Conservation (phyloP, 2,797 vertebrate genomes). For the Labeo calbasu region DNA sequence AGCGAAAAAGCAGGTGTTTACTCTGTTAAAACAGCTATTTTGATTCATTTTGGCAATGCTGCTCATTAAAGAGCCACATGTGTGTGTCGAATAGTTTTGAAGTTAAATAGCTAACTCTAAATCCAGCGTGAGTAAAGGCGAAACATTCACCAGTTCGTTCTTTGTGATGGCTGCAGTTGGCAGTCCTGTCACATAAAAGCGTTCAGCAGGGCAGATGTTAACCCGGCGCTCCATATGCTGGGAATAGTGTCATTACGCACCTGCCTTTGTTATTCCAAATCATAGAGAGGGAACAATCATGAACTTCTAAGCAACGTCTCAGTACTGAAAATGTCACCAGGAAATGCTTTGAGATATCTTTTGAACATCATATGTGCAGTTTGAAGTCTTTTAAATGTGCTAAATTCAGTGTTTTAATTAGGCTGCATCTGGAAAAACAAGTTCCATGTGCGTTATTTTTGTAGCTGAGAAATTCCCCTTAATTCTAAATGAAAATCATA, state of each 20-base stretch:
- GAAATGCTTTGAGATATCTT: neutral
- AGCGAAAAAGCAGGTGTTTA: neutral
- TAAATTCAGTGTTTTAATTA: neutral
- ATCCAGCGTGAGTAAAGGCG: neutral
- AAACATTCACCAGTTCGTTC: neutral
- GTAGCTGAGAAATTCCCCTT: neutral
- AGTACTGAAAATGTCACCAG: neutral
- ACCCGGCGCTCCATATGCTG: neutral
- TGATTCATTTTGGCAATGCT: neutral
- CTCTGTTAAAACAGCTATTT: neutral
- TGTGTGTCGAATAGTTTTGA: neutral
- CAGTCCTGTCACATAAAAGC: constrained; percentile 21
- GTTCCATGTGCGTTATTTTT: neutral
- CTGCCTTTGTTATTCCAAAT: constrained; percentile 19
- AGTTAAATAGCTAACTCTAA: neutral
- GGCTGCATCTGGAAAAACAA: neutral
- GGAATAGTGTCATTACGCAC: neutral
- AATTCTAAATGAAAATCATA: neutral
- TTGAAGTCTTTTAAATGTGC: neutral
- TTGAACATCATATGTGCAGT: neutral
- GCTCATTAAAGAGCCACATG: neutral
- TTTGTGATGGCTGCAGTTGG: neutral
- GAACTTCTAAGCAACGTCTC: neutral
- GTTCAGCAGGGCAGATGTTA: constrained; percentile 12
- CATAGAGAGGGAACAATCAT: neutral